These are phyloP conservation scores for Rhinichthys osculus DNA, from an alignment of 2,797 vertebrate species.

Conservation along the genomic window DNA sequence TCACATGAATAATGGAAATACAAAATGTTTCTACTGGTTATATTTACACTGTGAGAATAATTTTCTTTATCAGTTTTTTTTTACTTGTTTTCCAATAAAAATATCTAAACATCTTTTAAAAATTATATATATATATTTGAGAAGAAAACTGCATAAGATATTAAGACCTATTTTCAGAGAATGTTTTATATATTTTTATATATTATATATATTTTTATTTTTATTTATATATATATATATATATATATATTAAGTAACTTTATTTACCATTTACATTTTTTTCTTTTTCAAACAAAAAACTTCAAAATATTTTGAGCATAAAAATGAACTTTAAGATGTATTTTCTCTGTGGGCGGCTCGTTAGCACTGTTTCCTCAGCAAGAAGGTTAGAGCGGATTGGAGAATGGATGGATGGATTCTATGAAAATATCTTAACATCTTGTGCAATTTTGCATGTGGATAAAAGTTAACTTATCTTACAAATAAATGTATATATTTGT, in stretches of 20 bases:
- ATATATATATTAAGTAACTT: neutral
- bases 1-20: constrained; percentile 3
- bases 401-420: neutral
- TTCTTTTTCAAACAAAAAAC: neutral
- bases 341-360: neutral
- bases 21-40: neutral
- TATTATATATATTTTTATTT: too few relatives aligned
- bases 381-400: neutral
- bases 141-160: neutral
- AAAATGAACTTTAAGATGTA: neutral
- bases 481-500: neutral
- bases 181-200: neutral
- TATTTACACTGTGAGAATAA: neutral
- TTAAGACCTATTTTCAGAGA: neutral
- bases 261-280: neutral
- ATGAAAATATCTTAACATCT: neutral
- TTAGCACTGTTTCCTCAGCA: neutral
- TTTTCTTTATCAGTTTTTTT: constrained; percentile 4
- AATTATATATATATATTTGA: neutral
- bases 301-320: neutral
- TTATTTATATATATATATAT: too few relatives aligned
- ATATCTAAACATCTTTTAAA: neutral
- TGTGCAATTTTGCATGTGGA: neutral
- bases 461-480: too few relatives aligned
- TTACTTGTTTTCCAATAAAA: neutral